Conservation (phyloP, 2,113 vertebrate species). For the Nyctereutes procyonoides region DNA sequence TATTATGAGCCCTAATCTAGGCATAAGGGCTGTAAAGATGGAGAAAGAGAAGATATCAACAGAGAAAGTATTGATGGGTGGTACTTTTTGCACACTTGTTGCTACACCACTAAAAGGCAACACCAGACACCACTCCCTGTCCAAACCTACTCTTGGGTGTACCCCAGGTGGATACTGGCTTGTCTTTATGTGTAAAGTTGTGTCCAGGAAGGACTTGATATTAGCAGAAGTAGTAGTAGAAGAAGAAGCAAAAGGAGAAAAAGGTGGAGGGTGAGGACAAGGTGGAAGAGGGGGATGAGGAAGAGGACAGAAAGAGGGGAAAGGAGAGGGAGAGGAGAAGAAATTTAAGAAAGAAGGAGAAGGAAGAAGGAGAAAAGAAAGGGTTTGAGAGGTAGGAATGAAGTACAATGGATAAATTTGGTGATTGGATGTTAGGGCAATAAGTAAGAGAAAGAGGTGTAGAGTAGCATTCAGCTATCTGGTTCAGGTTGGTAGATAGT, state of each 20-base stretch:
- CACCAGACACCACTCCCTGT: not conserved
- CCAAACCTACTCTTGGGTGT: not conserved
- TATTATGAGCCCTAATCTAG: not conserved
- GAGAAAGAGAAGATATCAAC: not conserved
- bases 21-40: not conserved
- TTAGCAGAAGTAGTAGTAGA: not conserved
- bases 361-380: not conserved
- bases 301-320: too few relatives aligned
- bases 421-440: not conserved
- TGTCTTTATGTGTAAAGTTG: not conserved
- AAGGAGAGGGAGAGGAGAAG: too few relatives aligned
- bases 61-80: not conserved
- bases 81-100: not conserved
- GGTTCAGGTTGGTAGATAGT: not conserved
- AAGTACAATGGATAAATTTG: not conserved
- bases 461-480: not conserved
- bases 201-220: not conserved
- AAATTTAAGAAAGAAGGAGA: not conserved
- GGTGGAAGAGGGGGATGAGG: too few relatives aligned
- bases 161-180: not conserved
- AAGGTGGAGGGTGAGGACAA: not conserved
- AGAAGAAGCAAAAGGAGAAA: not conserved
- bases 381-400: not conserved
- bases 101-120: not conserved
- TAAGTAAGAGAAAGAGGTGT: not conserved